Evolutionary conservation across 2,888 invertebrate species (phyloP), one percentile per base, ranked within the genome.

Genomic region (Polydrusus cervinus): DNA sequence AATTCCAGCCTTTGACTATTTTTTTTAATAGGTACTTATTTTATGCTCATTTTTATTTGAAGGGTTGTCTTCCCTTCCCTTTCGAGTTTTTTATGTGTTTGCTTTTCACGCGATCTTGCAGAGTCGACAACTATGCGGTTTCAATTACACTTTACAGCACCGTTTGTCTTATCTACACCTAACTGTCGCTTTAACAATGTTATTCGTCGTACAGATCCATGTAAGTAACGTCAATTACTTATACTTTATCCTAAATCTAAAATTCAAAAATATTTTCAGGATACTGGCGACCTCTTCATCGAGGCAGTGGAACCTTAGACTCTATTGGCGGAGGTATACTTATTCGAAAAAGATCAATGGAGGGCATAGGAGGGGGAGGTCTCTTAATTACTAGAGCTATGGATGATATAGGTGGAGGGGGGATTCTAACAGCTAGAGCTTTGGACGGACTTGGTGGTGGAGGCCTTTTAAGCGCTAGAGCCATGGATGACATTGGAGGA

Each of bases 291-390:
- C 18, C 51, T 7, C 20, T 57, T 38, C 18, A 45, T 20, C 34
- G 20, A 16, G 3, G 10, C 16, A 25, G 10, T 9, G 73, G 77
- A 45, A 30, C 51, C 13, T 8, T 74, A 43, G 71, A 77, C 16
- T 14, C 30, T 57, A 71, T 77, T 38, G 67, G 71, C 14, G 57
- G 65, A 49, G 67, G 71, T 38, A 49, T 11, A 55, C 51, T 76
- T 18, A 49, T 75, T 2, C 38, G 18, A 16, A 11, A 43, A 16
- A 51, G 76, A 68, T 7, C 43, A 25, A 3, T 76, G 9, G 70
- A 75, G 20, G 18, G 10, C n/a, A 57, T 75, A 20, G 75, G 75
- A 11, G 74, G 74, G 20, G 71, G 75, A 5, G 62, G 69, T 13
- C 34, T 75, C 8, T 20, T 75, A 53, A 30, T 10, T 13, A 8